Base-by-base conservation (phyloP, 2,888 invertebrate genomes). In the Pinctada fucata region DNA sequence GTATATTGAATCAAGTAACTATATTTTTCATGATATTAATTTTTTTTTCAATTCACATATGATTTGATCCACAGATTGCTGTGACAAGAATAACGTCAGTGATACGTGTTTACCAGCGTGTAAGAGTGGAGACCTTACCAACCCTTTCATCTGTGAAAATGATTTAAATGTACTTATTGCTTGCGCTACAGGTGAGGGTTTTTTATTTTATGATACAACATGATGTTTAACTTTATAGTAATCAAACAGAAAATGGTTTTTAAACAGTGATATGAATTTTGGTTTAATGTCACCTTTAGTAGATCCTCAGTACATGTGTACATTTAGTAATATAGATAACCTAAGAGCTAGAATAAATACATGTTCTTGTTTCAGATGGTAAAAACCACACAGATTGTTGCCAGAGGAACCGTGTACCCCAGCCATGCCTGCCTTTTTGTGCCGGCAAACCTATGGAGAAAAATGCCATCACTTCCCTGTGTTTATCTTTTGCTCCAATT, bases 331-430 rank as follows among this genome's bases (percentile, higher is more conserved):
- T 31, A 31, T 31, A 31, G 31, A 31, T 31, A 31, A 1, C 31
- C 31, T 31, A 31, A 31, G 31, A 31, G 31, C 31, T 31, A 31
- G 31, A 31, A 31, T 31, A 31, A 31, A 13, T 66, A n/a, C 5
- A 48, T 2, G 63, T 67, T 68, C n/a, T 66, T 71, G n/a, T 75
- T 79, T 10, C 74, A 86, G 86, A 86, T 84, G 84, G 84, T 1
- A 78, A 82, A 45, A 80, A 84, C 79, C 86, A 86, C 66, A 74
- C 76, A 1, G 2, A 16, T 1, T 86, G 86, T 50, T 86, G 86
- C 63, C 68, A 48, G 6, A 51, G 49, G 13, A 51, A 68, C 2
- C 75, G 70, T 13, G 84, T 86, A 31, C 84, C 86, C 0, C 67
- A 66, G 2, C n/a, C 8, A 1, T 86, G 86, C 76, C 50, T 82